phyloP scores from a whole-genome alignment of 1,140 invertebrate species.

The Aphelenchoides avenae region DNA sequence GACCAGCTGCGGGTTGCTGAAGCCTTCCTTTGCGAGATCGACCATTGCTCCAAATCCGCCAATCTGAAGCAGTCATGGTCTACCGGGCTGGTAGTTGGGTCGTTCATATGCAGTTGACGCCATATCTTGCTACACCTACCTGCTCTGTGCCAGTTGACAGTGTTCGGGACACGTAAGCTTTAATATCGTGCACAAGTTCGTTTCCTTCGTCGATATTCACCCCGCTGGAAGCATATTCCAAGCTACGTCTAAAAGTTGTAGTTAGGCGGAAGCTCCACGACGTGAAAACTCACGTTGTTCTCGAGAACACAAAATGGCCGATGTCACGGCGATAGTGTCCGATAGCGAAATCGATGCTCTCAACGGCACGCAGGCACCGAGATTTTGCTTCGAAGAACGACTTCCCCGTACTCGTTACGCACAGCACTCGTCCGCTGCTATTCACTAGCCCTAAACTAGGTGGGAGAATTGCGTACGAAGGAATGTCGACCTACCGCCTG shows the following conservation, averaged over 20 bases:
- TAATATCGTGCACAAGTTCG: constrained; percentile 71
- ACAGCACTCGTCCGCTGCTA: constrained; percentile 84
- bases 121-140: no score
- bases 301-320: constrained; percentile 64
- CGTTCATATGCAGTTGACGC: no score
- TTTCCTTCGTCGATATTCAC: constrained; percentile 89
- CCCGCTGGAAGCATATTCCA: constrained; percentile 85
- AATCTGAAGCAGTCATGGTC: no score
- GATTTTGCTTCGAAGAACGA: constrained; percentile 69
- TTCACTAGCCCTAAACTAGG: constrained; percentile 66
- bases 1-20: constrained; percentile 78
- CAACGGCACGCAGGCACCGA: constrained; percentile 65
- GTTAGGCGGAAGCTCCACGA: no score
- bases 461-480: not conserved
- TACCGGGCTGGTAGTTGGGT: no score
- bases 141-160: constrained; percentile 39
- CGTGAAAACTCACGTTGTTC: not conserved
- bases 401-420: constrained; percentile 70
- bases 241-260: constrained; percentile 59
- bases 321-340: constrained; percentile 83
- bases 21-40: constrained; percentile 69
- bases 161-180: constrained; percentile 70
- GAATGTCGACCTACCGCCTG: constrained; percentile 1
- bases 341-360: constrained; percentile 73
- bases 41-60: constrained; percentile 91